A percentile compares a stretch with the other conserved stretches of the same genome.
These are phyloP conservation scores for Gnatocerus cornutus DNA, from an alignment of 2,888 invertebrate genomes.

Conservation along the genomic window DNA sequence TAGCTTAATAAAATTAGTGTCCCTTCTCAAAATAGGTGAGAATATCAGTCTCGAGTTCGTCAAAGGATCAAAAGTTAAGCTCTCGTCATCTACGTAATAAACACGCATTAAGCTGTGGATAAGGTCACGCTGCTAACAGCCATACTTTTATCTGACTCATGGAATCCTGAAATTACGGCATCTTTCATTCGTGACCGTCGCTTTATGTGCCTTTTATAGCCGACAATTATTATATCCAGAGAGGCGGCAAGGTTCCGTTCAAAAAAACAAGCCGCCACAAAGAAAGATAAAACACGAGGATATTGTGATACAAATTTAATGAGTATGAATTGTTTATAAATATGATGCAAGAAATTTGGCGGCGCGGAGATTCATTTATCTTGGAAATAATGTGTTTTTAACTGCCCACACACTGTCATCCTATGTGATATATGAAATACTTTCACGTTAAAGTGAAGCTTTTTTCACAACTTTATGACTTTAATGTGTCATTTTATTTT, in stretches of 20 bases:
- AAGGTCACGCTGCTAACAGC: conserved; percentile 43
- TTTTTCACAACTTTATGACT: conserved; percentile 24
- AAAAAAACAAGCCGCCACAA: not conserved
- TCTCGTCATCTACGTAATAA: conserved; percentile 46
- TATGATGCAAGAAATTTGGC: conserved; percentile 25
- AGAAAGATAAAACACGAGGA: conserved; percentile 14
- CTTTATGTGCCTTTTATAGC: conserved; percentile 57
- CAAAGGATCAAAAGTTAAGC: conserved; percentile 31
- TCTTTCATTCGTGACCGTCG: conserved; percentile 58
- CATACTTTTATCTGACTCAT: conserved; percentile 46
- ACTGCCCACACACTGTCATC: conserved; percentile 39
- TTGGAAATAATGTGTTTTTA: conserved; percentile 39
- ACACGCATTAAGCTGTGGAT: conserved; percentile 45
- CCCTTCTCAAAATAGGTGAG: conserved; percentile 1
- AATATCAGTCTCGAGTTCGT: too few relatives aligned
- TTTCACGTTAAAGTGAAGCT: conserved; percentile 24
- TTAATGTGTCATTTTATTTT: conserved; percentile 30
- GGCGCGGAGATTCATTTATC: conserved; percentile 30
- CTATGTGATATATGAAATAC: conserved; percentile 28
- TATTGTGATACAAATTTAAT: conserved; percentile 31
- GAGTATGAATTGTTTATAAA: conserved; percentile 42
- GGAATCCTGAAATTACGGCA: conserved; percentile 59
- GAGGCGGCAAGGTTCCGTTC: conserved; percentile 30
- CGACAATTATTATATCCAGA: conserved; percentile 58
- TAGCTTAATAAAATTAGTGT: conserved; percentile 24